These are phyloP conservation scores for Conger conger DNA, from an alignment of 2,113 vertebrate species.

Conservation along the genomic window DNA sequence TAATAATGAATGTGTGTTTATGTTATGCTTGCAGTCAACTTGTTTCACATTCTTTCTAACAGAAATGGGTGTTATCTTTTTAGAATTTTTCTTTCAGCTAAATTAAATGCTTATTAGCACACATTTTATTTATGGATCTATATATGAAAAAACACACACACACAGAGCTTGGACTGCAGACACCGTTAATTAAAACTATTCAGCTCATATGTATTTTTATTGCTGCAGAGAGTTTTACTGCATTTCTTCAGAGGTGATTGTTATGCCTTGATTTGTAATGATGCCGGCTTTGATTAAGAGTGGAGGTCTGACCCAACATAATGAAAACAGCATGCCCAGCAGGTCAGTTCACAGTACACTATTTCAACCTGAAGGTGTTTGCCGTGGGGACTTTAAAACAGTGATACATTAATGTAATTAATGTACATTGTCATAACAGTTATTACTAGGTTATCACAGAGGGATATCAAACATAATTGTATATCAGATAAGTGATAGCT, in stretches of 20 bases:
- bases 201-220: conserved; percentile 1
- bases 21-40: background rate
- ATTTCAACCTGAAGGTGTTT: conserved; percentile 14
- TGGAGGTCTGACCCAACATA: background rate
- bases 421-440: conserved; percentile 6
- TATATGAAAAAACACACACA: too few species aligned
- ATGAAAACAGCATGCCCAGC: background rate
- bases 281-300: conserved; percentile 17
- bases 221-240: background rate
- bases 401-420: conserved; percentile 20
- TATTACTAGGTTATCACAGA: conserved; percentile 7
- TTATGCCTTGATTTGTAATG: conserved; percentile 1
- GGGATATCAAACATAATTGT: conserved; percentile 21
- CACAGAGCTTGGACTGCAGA: background rate
- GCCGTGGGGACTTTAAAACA: conserved; percentile 8
- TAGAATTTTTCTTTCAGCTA: background rate
- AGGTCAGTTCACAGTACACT: conserved; percentile 3
- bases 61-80: background rate
- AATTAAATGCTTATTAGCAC: background rate
- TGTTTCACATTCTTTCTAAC: background rate
- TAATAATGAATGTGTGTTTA: too few species aligned
- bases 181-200: conserved; percentile 1
- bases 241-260: background rate
- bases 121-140: too few species aligned
- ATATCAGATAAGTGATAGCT: conserved; percentile 1